Evolutionary conservation across 2,113 vertebrate species (phyloP).

Genomic region (Cochlearius cochlearius): DNA sequence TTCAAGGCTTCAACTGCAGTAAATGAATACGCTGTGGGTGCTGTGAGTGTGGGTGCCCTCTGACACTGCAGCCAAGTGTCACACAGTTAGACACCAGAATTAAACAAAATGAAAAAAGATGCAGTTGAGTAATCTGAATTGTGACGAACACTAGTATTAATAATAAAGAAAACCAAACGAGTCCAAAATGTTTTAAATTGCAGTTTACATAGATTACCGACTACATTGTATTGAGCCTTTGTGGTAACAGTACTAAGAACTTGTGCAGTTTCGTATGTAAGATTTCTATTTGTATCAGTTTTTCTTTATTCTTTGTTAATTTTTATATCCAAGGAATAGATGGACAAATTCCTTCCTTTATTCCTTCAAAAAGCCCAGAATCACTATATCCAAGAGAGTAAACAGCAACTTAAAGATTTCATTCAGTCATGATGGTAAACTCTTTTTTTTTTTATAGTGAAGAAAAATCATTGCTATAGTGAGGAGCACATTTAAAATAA

Average conservation of each 20-base stretch:
- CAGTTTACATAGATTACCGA: neutral
- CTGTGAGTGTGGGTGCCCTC: neutral
- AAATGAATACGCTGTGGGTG: neutral
- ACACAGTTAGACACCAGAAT: neutral
- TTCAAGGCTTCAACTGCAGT: neutral
- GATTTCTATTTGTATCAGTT: neutral
- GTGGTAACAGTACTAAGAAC: neutral
- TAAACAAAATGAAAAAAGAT: neutral
- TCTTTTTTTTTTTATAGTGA: neutral
- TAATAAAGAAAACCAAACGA: neutral
- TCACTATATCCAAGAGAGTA: fast-evolving
- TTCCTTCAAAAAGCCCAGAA: neutral
- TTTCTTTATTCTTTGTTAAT: neutral
- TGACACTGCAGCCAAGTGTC: neutral
- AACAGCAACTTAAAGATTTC: neutral
- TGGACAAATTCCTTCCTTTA: neutral
- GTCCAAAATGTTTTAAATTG: neutral
- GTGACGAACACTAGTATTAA: neutral
- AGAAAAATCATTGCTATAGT: neutral
- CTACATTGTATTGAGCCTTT: neutral
- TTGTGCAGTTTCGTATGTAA: neutral
- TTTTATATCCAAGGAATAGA: neutral
- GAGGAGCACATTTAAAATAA: neutral
- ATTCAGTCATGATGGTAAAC: neutral
- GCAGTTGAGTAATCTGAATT: neutral